Evolutionary conservation across 2,113 vertebrate species (phyloP), one percentile per base, ranked within the genome.

Genomic region (Amphilophus citrinellus): DNA sequence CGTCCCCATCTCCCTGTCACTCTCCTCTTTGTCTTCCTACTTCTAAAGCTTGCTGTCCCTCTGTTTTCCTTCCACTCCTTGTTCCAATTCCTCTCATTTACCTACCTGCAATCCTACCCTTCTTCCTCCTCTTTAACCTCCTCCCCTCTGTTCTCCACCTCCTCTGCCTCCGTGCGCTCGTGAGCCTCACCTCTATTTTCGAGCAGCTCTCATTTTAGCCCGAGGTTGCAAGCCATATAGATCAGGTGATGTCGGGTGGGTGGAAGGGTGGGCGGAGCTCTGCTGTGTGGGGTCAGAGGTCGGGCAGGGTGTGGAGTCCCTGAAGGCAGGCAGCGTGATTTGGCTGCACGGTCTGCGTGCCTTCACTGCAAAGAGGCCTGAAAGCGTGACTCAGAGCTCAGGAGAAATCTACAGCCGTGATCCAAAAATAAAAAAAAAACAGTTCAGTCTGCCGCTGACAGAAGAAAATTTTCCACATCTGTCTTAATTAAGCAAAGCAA

Each of bases 371-470:
- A 35, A 73, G 68, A 53, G 47, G 27, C 32, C 30, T 56, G 68
- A 73, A 56, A 65, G 80, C 17, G 62, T 87, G 87, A 89, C 87
- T 91, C 85, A 88, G 76, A 87, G 76, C 87, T 79, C 53, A 1
- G 65, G 83, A 85, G 58, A 17, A 66, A 59, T 50, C 73, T 66
- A 5, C 75, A 61, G n/a, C 59, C 13, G 6, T 32, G 24, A 63
- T 5, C 10, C 17, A 53, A 44, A 73, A 71, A 71, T 71, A 20
- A 50, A 68, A 61, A 61, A 10, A 20, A 65, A 79, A 32, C 15
- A 61, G 47, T 73, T 84, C 5, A 50, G 9, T 8, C 47, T 63
- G 71, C 14, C 22, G 65, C 20, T 22, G 32, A 39, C 53, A 58
- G 53, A 76, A 14, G 50, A 37, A 73, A 32, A 73, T 32, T 24